Percentiles rank a stretch among this genome's conserved stretches.
phyloP scores from a whole-genome alignment of 2,888 invertebrate genomes.

The Netelia melanura region DNA sequence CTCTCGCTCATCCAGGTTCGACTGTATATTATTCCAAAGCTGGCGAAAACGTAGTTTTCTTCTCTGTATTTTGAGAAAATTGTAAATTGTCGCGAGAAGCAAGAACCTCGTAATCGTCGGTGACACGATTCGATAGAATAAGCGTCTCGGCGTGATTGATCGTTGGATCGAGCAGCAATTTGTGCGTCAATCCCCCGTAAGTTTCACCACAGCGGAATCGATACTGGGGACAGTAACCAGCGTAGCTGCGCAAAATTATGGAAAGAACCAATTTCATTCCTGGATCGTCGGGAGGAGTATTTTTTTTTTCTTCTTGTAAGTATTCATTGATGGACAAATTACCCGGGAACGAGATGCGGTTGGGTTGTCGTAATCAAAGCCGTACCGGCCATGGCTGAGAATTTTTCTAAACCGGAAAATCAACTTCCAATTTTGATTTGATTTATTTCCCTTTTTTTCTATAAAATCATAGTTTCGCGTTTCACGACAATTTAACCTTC shows the following conservation, averaged over 20 bases:
- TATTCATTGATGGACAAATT: slow-evolving; percentile 68
- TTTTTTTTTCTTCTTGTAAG: slow-evolving; percentile 4
- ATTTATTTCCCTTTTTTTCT: slow-evolving; percentile 23
- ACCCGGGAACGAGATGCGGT: slow-evolving; percentile 92
- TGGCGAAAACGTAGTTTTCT: neutral
- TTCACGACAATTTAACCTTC: slow-evolving; percentile 49
- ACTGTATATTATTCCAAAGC: too few species aligned
- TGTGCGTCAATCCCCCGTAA: slow-evolving; percentile 89
- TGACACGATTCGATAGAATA: slow-evolving; percentile 88
- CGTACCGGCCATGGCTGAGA: slow-evolving; percentile 71
- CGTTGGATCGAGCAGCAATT: slow-evolving; percentile 90
- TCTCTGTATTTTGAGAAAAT: neutral
- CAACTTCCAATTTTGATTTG: slow-evolving; percentile 52
- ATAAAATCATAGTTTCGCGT: slow-evolving; percentile 27
- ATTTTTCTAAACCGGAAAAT: slow-evolving; percentile 39
- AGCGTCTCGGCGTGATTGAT: slow-evolving; percentile 90
- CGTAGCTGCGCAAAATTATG: slow-evolving; percentile 86
- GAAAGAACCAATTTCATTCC: slow-evolving; percentile 36
- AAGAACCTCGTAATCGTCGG: slow-evolving; percentile 88
- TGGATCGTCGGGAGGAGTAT: neutral
- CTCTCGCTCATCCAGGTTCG: too few species aligned
- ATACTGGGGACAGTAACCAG: slow-evolving; percentile 92
- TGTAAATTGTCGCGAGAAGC: neutral
- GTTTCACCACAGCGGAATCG: slow-evolving; percentile 91
- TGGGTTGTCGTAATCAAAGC: slow-evolving; percentile 86